Evolutionary conservation across 2,888 invertebrate species (phyloP), one percentile per base, ranked within the genome.

Genomic region (Therioaphis trifolii): DNA sequence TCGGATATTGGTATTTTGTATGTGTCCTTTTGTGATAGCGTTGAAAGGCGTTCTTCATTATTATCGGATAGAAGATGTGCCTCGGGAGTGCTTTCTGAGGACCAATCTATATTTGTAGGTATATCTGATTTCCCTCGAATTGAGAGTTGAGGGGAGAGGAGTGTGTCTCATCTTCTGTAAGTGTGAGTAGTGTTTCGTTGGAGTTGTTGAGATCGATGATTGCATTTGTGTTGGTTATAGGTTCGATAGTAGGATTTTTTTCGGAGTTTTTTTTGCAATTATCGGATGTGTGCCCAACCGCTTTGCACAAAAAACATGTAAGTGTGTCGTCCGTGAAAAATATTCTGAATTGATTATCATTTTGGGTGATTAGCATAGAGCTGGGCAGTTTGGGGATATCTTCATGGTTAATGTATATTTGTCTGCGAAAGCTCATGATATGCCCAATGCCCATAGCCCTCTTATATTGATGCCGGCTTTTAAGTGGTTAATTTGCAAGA

Each of bases 321-420:
- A n/a, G 5, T 55, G 5, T 55, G 5, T 55, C 21, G 55, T n/a
- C n/a, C n/a, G n/a, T n/a, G n/a, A n/a, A 15, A 55, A 55, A 11
- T 55, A 11, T 55, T 55, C 15, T 55, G 21, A 5, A 55, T 5
- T 55, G 4, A 55, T 55, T 55, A 15, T 55, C 55, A 15, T 55
- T 55, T 11, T 55, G 55, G 55, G 55, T n/a, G 55, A 55, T 55
- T 55, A 55, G 55, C 55, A 55, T 55, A 11, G 55, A 55, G 55
- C 15, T 55, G 15, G 55, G n/a, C n/a, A n/a, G n/a, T n/a, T n/a
- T n/a, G n/a, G n/a, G n/a, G n/a, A n/a, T n/a, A n/a, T n/a, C n/a
- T n/a, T n/a, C n/a, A n/a, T n/a, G n/a, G n/a, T n/a, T n/a, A n/a
- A n/a, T n/a, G n/a, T n/a, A n/a, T n/a, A n/a, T n/a, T n/a, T n/a